Percentiles rank a stretch among this genome's conserved stretches.
These are phyloP conservation scores for Oxygymnocypris stewartii DNA, from an alignment of 2,113 vertebrate species.

Conservation along the genomic window DNA sequence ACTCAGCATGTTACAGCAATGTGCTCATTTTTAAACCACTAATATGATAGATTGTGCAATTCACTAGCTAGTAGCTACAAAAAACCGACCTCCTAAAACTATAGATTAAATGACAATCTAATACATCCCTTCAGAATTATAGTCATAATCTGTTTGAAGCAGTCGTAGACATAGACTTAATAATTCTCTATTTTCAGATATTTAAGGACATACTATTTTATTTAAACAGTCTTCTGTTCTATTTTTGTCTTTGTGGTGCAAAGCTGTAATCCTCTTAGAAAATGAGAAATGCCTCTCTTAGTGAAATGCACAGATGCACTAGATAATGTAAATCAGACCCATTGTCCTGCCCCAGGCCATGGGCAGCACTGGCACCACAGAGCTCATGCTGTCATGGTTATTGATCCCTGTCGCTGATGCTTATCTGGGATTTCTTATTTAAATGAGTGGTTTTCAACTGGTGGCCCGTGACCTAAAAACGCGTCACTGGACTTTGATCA, in stretches of 20 bases:
- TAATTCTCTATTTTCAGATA: not conserved
- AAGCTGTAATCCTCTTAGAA: slow-evolving; percentile 24
- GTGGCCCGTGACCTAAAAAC: not conserved
- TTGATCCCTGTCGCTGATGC: slow-evolving; percentile 5
- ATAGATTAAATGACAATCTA: not conserved
- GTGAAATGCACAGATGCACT: slow-evolving; percentile 26
- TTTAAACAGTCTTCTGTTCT: not conserved
- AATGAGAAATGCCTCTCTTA: not conserved
- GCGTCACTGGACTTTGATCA: not conserved
- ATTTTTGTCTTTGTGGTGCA: not conserved
- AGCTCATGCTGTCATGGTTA: not conserved
- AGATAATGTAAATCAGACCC: slow-evolving; percentile 12
- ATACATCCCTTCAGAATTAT: not conserved
- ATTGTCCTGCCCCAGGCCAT: not conserved
- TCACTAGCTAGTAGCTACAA: not conserved
- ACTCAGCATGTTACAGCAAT: slow-evolving; percentile 3
- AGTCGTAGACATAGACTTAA: too few species aligned
- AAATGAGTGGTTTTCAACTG: not conserved
- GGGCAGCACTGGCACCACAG: not conserved
- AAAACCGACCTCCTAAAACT: not conserved
- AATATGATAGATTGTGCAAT: not conserved
- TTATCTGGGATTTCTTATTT: slow-evolving; percentile 13
- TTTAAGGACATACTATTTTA: not conserved
- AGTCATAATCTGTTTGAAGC: too few species aligned
- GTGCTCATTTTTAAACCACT: not conserved